Base-by-base conservation (phyloP, 2,888 invertebrate species). In the Melipona beecheii region DNA sequence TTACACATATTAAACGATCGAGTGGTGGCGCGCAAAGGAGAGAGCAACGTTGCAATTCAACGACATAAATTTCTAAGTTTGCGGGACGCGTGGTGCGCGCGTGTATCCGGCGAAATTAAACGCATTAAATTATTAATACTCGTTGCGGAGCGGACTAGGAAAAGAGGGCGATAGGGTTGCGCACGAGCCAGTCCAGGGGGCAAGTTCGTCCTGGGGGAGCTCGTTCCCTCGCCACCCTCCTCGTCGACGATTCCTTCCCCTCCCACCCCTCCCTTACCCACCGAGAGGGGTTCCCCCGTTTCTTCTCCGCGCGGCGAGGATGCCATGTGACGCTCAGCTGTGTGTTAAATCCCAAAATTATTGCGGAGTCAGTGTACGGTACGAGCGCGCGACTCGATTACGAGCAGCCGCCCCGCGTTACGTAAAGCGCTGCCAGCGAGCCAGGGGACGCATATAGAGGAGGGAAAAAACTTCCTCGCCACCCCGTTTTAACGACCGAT, bases 301-400 rank as follows among this genome's bases (percentile, higher is more conserved):
- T 64, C 64, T 52, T 31, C 43, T 71, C 58, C 0, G 52, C 27
- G 52, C 43, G 6, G 54, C 70, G 54, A 43, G 50, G 82, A 73
- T 79, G 85, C 90, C 92, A 93, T 91, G 92, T 92, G 92, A 89
- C 86, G 86, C 90, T 92, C 92, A 91, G 92, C 92, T 92, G 92
- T 92, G 91, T 84, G 88, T 90, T 90, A 90, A 92, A 91, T 91
- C 90, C 90, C 84, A 78, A 90, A 91, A 93, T 91, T 91, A 90
- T 91, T 87, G 83, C 86, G 75, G 81, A 72, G 64, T 86, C 66
- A 56, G 52, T 69, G 70, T 78, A 19, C 43, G 72, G 70, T 78
- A 19, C 43, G 72, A 66, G 54, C 77, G 68, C 71, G 71, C 74
- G 74, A 73, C 81, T 82, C 87, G 89, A 91, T 91, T 87, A 86